Conservation (phyloP, 2,797 vertebrate genomes). For the Potorous gilbertii region DNA sequence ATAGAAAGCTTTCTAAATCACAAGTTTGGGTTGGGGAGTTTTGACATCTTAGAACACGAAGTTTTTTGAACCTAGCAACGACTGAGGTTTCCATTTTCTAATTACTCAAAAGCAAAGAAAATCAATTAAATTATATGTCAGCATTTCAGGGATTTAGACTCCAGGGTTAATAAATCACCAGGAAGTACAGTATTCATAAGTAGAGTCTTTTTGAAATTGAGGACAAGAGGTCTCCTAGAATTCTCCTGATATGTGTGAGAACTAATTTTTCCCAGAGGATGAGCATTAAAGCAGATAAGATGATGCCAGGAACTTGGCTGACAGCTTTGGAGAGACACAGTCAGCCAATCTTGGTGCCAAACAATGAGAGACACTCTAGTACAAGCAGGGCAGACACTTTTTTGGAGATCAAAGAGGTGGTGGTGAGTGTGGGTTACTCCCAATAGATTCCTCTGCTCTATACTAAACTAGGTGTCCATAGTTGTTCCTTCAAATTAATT, state of each 20-base stretch:
- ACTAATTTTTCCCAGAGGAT: conserved; percentile 8
- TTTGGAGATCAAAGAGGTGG: neutral
- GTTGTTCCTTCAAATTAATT: conserved; percentile 34
- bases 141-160: conserved; percentile 61
- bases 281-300: conserved; percentile 51
- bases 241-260: neutral
- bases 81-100: conserved; percentile 59
- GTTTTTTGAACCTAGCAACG: conserved; percentile 31
- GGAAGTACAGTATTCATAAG: conserved; percentile 52
- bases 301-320: neutral
- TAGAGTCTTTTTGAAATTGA: conserved; percentile 45
- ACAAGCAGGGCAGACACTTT: conserved; percentile 11
- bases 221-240: conserved; percentile 34
- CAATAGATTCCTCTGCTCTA: neutral
- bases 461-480: neutral
- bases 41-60: conserved; percentile 9
- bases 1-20: conserved; percentile 19
- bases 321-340: neutral
- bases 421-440: neutral
- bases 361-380: neutral
- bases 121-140: conserved; percentile 59
- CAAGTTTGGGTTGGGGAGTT: neutral
- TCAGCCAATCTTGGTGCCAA: neutral
- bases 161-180: conserved; percentile 41
- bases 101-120: neutral